A percentile compares a stretch with the other conserved stretches of the same genome.
Evolutionary conservation across 2,797 vertebrate species (phyloP).

Genomic region (Mormyrops attenuatus): DNA sequence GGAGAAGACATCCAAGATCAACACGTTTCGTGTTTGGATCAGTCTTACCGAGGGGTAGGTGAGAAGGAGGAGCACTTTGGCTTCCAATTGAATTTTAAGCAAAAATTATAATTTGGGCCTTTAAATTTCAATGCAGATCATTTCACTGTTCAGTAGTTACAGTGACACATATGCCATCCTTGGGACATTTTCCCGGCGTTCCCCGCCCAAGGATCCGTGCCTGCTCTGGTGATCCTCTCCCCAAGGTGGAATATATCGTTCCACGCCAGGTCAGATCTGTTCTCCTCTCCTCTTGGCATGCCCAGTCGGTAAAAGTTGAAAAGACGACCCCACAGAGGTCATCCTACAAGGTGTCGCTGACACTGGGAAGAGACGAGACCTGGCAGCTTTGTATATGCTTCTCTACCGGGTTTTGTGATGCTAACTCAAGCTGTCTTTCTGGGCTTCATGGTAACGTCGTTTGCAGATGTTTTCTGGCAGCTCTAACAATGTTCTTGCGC

Average conservation of each 20-base stretch:
- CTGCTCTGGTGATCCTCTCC: background rate
- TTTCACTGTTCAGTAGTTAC: slow-evolving; percentile 1
- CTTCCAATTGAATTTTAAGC: background rate
- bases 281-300: background rate
- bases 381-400: background rate
- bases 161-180: background rate
- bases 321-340: background rate
- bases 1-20: background rate
- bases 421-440: background rate
- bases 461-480: background rate
- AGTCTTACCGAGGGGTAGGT: background rate
- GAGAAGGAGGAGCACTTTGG: background rate
- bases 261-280: background rate
- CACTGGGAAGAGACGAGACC: background rate
- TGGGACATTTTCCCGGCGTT: background rate
- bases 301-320: background rate
- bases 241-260: background rate
- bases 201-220: background rate
- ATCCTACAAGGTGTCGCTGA: background rate
- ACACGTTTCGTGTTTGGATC: background rate
- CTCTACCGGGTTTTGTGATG: background rate
- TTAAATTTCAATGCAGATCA: background rate
- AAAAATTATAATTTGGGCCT: slow-evolving; percentile 3
- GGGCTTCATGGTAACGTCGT: background rate
- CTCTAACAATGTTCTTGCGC: background rate